Base-by-base conservation (phyloP, 2,113 vertebrate species). In the Oenanthe melanoleuca region DNA sequence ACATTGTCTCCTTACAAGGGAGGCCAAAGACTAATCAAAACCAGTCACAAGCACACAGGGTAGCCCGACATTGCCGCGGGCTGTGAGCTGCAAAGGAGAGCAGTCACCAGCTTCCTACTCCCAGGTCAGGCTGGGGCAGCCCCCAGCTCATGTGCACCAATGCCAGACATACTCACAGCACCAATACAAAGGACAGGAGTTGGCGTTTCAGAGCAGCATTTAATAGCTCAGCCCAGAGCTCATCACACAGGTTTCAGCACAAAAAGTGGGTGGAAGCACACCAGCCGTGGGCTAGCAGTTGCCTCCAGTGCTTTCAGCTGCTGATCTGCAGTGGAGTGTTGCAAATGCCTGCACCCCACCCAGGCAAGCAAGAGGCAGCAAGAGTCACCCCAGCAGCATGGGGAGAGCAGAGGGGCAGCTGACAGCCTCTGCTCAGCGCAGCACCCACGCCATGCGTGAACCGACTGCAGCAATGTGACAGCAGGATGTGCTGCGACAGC, bases 391-490 rank as follows among this genome's bases (percentile, higher is more conserved):
- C 37, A 31, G 5, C 18, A 21, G 53, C 6, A 3, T 1, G 4
- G 60, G 6, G 3, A 83, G n/a, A 63, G 40, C 24, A 28, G 71
- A 85, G 75, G 37, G 37, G 71, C 0, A 5, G 61, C 88, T 57
- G n/a, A 47, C 15, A 42, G 49, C 23, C 80, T 64, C 56, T 12
- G 81, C 83, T 92, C 55, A 71, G 75, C 7, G 0, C 64, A 29
- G 79, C 80, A 56, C 42, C 34, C 52, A 3, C 64, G 3, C 61
- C 67, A 8, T 0, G 6, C 45, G 3, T 53, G 80, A 60, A 29
- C 13, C 3, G 1, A 28, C 61, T 0, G 0, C 52, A 45, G 78
- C 34, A 33, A 34, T 1, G 9, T 7, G 0, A 45, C 1, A 3
- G 20, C 0, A 2, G 26, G 80, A 71, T 1, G 0, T 22, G 60